Evolutionary conservation across 2,797 vertebrate species (phyloP), one percentile per base, ranked within the genome.

Genomic region (Sibirionetta formosa): DNA sequence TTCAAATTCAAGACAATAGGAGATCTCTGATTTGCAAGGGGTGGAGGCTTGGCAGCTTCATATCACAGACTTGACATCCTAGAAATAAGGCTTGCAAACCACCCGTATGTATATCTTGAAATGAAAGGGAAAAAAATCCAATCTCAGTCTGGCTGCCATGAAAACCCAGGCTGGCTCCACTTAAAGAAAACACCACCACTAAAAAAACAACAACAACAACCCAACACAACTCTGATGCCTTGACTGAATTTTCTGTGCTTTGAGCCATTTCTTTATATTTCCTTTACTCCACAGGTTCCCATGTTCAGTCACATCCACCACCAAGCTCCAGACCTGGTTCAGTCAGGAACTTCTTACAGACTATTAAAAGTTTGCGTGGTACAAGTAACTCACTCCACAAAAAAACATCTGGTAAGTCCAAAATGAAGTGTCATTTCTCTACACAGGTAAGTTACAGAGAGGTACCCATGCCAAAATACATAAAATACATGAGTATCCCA

Each of bases 1-100:
- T 96, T 88, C 33, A 57, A 1, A 1, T 75, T 57, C 0, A 7
- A 82, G 70, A 94, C 85, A 93, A 88, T 61, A 71, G 85, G 19
- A 87, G 65, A 94, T 22, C 42, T 86, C 64, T 65, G 86, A 60
- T 88, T 89, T 71, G 44, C 72, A 48, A n/a, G 2, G 61, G 54
- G 79, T 88, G 76, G 84, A 88, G 72, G 65, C 33, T 82, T 83
- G 73, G 82, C 42, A 90, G 51, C 38, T 79, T 72, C 36, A 13
- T 79, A 36, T 60, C 73, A 82, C 85, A 44, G 38, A 61, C 46
- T 1, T 64, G 71, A 82, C 79, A 42, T 20, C 80, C 29, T 27
- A 81, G 87, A 81, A 91, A 78, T 3, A 69, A 83, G 33, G 42
- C 71, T 54, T 76, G 82, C 82, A 94, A 95, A 58, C 19, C 50